These are phyloP conservation scores for Dicrostonyx torquatus DNA, from an alignment of 2,797 vertebrate genomes.

Conservation along the genomic window DNA sequence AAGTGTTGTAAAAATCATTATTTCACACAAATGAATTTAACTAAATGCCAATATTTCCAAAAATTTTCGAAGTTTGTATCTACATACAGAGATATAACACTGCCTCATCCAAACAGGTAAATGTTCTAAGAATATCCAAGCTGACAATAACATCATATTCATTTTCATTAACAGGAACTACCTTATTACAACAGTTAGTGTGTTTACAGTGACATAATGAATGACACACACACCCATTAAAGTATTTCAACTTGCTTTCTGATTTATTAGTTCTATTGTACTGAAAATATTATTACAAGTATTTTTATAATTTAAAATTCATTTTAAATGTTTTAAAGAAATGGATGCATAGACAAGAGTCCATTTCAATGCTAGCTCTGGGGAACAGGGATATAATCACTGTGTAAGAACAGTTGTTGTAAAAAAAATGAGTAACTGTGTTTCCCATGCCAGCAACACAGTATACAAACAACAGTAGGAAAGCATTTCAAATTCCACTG, in stretches of 20 bases:
- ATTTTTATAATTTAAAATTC: neutral
- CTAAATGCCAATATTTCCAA: neutral
- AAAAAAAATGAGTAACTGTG: neutral
- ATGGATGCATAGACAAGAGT: neutral
- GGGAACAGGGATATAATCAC: neutral
- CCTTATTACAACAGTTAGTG: neutral
- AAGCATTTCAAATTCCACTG: neutral
- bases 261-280: neutral
- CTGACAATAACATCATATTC: neutral
- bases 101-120: neutral
- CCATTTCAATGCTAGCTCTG: neutral
- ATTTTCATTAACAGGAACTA: neutral
- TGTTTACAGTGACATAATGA: neutral
- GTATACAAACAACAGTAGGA: neutral
- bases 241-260: neutral
- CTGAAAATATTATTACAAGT: neutral
- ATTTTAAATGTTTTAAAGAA: neutral
- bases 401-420: neutral
- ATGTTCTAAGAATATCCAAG: neutral
- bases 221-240: neutral
- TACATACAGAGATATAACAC: neutral
- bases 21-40: neutral
- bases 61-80: neutral
- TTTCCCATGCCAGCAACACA: neutral
- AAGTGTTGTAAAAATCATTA: neutral